Evolutionary conservation across 2,113 vertebrate genomes (phyloP).

Genomic region (Psettodes erumei): DNA sequence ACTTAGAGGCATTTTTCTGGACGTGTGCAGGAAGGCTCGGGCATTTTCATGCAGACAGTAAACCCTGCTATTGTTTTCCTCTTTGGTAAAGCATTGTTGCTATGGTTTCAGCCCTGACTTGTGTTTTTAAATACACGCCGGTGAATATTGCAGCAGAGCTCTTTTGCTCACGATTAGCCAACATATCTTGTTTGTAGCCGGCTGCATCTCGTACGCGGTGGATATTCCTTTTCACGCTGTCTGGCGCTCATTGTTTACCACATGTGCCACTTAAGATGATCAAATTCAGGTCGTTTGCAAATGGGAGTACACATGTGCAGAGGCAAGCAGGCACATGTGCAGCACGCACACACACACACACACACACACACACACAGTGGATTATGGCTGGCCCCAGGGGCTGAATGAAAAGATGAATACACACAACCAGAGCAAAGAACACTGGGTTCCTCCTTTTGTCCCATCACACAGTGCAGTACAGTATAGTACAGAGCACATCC

Average conservation of each 20-base stretch:
- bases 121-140: conserved; percentile 44
- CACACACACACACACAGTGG: conserved; percentile 14
- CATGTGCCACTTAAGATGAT: conserved; percentile 37
- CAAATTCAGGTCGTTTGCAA: conserved; percentile 55
- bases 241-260: conserved; percentile 10
- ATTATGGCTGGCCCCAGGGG: conserved; percentile 50
- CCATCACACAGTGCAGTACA: conserved; percentile 12
- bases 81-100: conserved; percentile 49
- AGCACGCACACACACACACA: neutral
- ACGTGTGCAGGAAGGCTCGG: conserved; percentile 4
- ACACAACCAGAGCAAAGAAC: conserved; percentile 45
- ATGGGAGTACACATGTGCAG: conserved; percentile 34
- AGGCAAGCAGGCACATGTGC: conserved; percentile 28
- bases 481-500: conserved; percentile 11
- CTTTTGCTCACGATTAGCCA: conserved; percentile 28
- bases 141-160: conserved; percentile 21
- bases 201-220: neutral
- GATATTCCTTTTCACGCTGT: conserved; percentile 15
- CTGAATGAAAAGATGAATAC: conserved; percentile 53
- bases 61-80: conserved; percentile 40
- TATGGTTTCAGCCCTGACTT: conserved; percentile 61
- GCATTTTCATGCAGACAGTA: conserved; percentile 36
- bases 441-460: conserved; percentile 39
- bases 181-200: conserved; percentile 18
- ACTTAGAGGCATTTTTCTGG: conserved; percentile 37